Conservation (phyloP, 1,140 invertebrate species). For the Babylonia areolata region DNA sequence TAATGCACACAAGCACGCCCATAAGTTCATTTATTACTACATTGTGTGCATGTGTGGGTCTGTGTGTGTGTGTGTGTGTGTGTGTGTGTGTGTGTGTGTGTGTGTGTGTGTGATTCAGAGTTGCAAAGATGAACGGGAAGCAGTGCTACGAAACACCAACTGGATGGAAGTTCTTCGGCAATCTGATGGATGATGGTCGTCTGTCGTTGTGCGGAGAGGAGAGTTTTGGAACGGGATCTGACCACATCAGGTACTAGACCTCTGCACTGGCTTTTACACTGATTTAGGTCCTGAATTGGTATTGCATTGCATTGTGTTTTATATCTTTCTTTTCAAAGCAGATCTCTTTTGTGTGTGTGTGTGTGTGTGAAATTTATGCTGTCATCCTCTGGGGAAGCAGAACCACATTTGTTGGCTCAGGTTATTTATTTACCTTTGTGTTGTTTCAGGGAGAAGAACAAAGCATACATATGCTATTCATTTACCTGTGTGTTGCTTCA, state of each 20-base stretch:
- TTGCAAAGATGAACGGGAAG: constrained; percentile 85
- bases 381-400: too few species aligned
- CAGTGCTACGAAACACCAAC: constrained; percentile 97
- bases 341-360: too few species aligned
- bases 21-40: neutral
- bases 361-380: too few species aligned
- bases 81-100: neutral
- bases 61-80: neutral
- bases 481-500: too few species aligned
- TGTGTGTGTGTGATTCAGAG: constrained; percentile 78
- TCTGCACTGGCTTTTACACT: too few species aligned
- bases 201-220: constrained; percentile 98
- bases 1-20: neutral
- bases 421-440: too few species aligned
- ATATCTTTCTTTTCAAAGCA: too few species aligned
- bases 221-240: constrained; percentile 91
- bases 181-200: constrained; percentile 96
- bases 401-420: too few species aligned
- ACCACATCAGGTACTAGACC: constrained; percentile 78
- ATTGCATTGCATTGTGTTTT: too few species aligned
- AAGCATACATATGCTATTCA: too few species aligned
- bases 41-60: neutral
- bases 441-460: too few species aligned
- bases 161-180: constrained; percentile 98
- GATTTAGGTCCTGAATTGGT: too few species aligned